A percentile compares a stretch with the other conserved stretches of the same genome.
phyloP scores from a whole-genome alignment of 2,888 invertebrate species.

The Synergus laeviventris region DNA sequence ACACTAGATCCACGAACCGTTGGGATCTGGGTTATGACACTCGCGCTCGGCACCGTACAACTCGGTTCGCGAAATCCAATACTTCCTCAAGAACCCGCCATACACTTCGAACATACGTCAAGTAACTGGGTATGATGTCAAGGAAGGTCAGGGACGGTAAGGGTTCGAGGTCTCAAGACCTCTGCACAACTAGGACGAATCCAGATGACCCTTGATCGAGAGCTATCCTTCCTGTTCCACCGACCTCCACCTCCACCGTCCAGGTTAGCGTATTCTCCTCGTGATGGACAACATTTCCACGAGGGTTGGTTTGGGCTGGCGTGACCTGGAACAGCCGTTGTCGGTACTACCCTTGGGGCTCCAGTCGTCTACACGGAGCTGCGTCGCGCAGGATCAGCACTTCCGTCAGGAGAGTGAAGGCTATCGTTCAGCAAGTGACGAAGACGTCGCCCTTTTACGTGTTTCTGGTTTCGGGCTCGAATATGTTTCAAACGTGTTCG shows the following conservation, averaged over 20 bases:
- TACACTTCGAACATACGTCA: background rate
- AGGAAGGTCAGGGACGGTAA: conserved; percentile 49
- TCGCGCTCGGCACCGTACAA: conserved; percentile 19
- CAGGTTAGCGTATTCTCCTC: conserved; percentile 52
- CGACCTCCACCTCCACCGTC: conserved; percentile 46
- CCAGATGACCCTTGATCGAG: conserved; percentile 9
- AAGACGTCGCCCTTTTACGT: conserved; percentile 49
- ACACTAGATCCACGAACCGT: conserved; percentile 26
- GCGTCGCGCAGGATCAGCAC: conserved; percentile 40
- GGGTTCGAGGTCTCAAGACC: conserved; percentile 9
- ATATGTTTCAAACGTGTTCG: conserved; percentile 36
- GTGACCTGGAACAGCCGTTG: conserved; percentile 37
- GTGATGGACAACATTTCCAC: conserved; percentile 49
- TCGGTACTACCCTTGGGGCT: conserved; percentile 20
- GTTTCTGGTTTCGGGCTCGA: conserved; percentile 21
- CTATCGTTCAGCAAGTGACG: conserved; percentile 35
- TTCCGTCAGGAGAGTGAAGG: conserved; percentile 33
- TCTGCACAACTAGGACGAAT: background rate
- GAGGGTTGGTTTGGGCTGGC: conserved; percentile 44
- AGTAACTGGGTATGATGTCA: conserved; percentile 21
- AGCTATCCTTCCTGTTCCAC: conserved; percentile 35
- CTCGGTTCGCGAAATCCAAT: conserved; percentile 17
- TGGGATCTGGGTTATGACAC: conserved; percentile 3
- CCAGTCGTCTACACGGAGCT: conserved; percentile 25
- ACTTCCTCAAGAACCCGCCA: conserved; percentile 5